Percentiles rank a stretch among this genome's conserved stretches.
phyloP scores from a whole-genome alignment of 64 coral and sea anemone genomes.

The Dendrophyllia cribrosa region DNA sequence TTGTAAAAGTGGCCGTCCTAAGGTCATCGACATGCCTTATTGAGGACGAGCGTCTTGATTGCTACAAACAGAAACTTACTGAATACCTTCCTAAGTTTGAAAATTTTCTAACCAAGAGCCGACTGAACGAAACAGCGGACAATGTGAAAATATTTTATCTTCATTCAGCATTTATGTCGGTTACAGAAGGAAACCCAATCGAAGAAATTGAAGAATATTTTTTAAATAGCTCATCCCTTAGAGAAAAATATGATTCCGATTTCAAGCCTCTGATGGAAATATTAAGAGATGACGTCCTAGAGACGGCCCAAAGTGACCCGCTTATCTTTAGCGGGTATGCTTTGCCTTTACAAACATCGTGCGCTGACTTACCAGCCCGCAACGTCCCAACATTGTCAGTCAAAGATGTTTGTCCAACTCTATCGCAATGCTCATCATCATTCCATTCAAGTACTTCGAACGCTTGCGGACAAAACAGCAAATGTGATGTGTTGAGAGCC shows the following conservation, averaged over 20 bases:
- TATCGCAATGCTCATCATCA: conserved; percentile 13
- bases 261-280: conserved; percentile 7
- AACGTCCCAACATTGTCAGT: conserved; percentile 25
- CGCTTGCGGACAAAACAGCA: conserved; percentile 49
- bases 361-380: background rate
- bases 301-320: background rate
- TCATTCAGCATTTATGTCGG: background rate
- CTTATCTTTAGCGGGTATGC: background rate
- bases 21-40: too few relatives aligned
- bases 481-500: conserved; percentile 28
- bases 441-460: conserved; percentile 39
- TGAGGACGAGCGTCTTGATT: too few relatives aligned
- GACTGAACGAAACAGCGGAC: conserved; percentile 39
- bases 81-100: conserved; percentile 4
- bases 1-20: background rate
- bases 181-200: background rate
- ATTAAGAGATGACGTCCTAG: background rate
- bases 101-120: conserved; percentile 27
- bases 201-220: background rate
- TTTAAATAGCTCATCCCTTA: conserved; percentile 1
- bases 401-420: conserved; percentile 64
- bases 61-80: background rate
- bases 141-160: background rate
- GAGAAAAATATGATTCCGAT: conserved; percentile 8
- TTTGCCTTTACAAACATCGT: conserved; percentile 47